phyloP scores from a whole-genome alignment of 2,888 invertebrate genomes.

The Laspeyria flexula region DNA sequence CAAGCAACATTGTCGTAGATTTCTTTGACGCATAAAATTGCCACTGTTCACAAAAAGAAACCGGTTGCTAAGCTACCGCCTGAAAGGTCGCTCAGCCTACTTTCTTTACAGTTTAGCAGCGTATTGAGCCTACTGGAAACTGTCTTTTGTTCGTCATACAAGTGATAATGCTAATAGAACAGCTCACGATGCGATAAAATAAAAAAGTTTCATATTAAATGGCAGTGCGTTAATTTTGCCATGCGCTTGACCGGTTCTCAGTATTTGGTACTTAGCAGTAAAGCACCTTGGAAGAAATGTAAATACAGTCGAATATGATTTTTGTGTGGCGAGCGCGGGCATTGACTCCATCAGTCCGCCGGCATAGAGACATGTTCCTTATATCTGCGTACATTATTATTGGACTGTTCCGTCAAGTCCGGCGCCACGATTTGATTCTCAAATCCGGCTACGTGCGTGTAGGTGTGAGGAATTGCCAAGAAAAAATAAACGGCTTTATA shows the following conservation, averaged over 20 bases:
- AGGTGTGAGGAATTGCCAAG: constrained; percentile 39
- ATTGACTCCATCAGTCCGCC: constrained; percentile 58
- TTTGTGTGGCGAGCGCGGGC: constrained; percentile 65
- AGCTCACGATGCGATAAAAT: too few species aligned
- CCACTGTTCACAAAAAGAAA: constrained; percentile 22
- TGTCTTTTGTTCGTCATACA: background rate
- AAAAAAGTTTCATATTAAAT: constrained; percentile 25
- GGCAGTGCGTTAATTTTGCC: constrained; percentile 27
- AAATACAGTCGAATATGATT: constrained; percentile 71
- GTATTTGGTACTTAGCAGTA: constrained; percentile 51
- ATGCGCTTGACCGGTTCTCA: constrained; percentile 47
- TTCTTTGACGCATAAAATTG: constrained; percentile 8
- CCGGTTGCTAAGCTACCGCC: constrained; percentile 21
- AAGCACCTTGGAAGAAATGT: constrained; percentile 65
- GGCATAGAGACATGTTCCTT: constrained; percentile 35
- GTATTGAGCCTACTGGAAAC: background rate
- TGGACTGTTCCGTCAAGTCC: constrained; percentile 59
- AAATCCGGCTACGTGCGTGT: constrained; percentile 56
- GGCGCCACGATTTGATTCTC: constrained; percentile 68
- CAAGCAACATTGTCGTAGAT: constrained; percentile 15
- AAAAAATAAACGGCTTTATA: constrained; percentile 26
- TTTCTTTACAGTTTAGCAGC: background rate
- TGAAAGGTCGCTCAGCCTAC: constrained; percentile 6
- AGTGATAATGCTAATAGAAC: constrained; percentile 1
- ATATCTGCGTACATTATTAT: constrained; percentile 48